Evolutionary conservation across 2,888 invertebrate genomes (phyloP).

Genomic region (Rhingia campestris): DNA sequence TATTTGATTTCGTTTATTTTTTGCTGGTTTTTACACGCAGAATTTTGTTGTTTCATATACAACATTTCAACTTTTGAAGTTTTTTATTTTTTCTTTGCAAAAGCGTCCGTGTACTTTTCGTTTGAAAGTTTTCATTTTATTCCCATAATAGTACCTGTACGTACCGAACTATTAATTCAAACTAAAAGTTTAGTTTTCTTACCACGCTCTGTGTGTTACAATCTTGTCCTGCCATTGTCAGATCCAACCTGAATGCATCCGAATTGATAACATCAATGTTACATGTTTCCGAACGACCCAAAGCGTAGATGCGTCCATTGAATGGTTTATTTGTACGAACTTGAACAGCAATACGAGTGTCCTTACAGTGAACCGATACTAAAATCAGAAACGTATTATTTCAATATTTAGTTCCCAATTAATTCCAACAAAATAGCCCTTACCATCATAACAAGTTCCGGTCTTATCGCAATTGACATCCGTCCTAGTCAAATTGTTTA

Average conservation of each 20-base stretch:
- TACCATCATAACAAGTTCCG: slow-evolving; percentile 97
- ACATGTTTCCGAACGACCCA: slow-evolving; percentile 96
- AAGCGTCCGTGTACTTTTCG: too few species aligned
- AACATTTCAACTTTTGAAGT: too few species aligned
- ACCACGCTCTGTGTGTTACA: slow-evolving; percentile 98
- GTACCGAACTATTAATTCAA: too few species aligned
- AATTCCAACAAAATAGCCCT: slow-evolving; percentile 75
- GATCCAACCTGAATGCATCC: slow-evolving; percentile 94
- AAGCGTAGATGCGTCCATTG: slow-evolving; percentile 96
- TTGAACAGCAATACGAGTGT: slow-evolving; percentile 95
- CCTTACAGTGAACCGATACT: slow-evolving; percentile 97
- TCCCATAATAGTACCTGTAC: too few species aligned
- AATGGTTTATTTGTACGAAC: slow-evolving; percentile 96
- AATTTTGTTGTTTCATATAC: too few species aligned
- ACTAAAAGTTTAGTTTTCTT: slow-evolving; percentile 81
- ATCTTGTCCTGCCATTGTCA: slow-evolving; percentile 96
- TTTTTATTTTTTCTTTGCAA: too few species aligned
- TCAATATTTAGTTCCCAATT: neutral
- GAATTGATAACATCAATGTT: slow-evolving; percentile 97
- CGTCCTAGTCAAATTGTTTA: slow-evolving; percentile 89
- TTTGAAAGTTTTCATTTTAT: too few species aligned
- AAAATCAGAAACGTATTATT: slow-evolving; percentile 76
- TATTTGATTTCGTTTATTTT: too few species aligned
- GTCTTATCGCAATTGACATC: slow-evolving; percentile 96
- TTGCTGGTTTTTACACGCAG: too few species aligned